These are phyloP conservation scores for Diogma glabrata DNA, from an alignment of 2,888 invertebrate genomes.

Conservation along the genomic window DNA sequence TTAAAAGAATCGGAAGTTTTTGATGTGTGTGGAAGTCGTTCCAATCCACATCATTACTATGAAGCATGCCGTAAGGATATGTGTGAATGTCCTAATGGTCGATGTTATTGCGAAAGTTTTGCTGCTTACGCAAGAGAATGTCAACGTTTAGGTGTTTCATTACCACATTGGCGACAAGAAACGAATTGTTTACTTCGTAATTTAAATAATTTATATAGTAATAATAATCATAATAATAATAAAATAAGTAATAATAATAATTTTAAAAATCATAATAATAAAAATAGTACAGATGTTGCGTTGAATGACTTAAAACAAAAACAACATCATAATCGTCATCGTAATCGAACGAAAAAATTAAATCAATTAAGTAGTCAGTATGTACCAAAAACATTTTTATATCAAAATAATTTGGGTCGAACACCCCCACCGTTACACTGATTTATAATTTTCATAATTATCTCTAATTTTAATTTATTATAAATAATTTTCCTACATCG, in stretches of 20 bases:
- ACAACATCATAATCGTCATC: constrained; percentile 17
- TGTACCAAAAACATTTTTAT: constrained; percentile 32
- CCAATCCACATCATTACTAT: constrained; percentile 72
- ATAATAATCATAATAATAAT: constrained; percentile 12
- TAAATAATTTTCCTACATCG: too few relatives aligned
- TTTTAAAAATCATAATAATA: constrained; percentile 4
- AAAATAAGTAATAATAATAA: not conserved
- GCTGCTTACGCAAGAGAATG: constrained; percentile 85
- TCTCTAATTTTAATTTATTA: too few relatives aligned
- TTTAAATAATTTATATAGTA: constrained; percentile 10
- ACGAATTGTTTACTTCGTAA: constrained; percentile 49
- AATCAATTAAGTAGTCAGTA: constrained; percentile 29
- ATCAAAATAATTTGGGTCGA: constrained; percentile 31
- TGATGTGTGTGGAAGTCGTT: constrained; percentile 62
- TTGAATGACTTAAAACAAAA: constrained; percentile 13
- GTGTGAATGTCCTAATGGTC: constrained; percentile 70
- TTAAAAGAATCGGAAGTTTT: constrained; percentile 46
- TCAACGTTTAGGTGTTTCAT: constrained; percentile 57
- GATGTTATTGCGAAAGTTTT: constrained; percentile 83
- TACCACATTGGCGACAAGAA: constrained; percentile 58
- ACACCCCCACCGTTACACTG: constrained; percentile 37
- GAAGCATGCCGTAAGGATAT: constrained; percentile 79
- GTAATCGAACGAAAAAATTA: constrained; percentile 15
- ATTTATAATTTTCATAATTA: too few relatives aligned
- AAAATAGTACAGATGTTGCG: too few relatives aligned